phyloP scores from a whole-genome alignment of 2,113 vertebrate genomes.

The Lucifuga dentata region DNA sequence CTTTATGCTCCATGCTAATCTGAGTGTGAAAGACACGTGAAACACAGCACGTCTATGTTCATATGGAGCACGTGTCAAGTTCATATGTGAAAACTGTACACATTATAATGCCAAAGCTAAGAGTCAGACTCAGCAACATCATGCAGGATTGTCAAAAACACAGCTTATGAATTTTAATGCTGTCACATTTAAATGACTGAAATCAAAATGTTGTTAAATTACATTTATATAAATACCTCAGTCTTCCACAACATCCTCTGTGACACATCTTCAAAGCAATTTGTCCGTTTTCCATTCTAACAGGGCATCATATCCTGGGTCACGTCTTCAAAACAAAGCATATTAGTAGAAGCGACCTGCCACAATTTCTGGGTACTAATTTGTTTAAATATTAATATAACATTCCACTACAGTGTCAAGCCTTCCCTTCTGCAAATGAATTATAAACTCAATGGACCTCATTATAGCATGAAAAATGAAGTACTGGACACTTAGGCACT shows the following conservation, averaged over 20 bases:
- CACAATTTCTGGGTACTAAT: constrained; percentile 49
- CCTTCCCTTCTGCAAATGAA: constrained; percentile 57
- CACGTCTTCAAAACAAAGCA: constrained; percentile 50
- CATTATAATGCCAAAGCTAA: constrained; percentile 22
- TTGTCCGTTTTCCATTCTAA: constrained; percentile 62
- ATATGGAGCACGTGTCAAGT: constrained; percentile 9
- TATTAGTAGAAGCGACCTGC: constrained; percentile 35
- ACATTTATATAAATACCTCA: constrained; percentile 36
- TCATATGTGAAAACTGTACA: constrained; percentile 24
- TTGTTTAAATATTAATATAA: constrained; percentile 66
- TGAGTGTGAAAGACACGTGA: constrained; percentile 47
- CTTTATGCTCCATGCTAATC: constrained; percentile 49
- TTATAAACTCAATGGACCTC: constrained; percentile 63
- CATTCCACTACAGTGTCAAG: constrained; percentile 31
- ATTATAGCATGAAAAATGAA: constrained; percentile 57
- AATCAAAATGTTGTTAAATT: constrained; percentile 39
- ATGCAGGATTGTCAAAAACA: constrained; percentile 10
- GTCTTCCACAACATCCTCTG: constrained; percentile 41
- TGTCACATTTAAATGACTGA: constrained; percentile 55
- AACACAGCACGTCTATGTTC: constrained; percentile 60
- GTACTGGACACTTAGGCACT: constrained; percentile 55
- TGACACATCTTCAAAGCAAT: constrained; percentile 51
- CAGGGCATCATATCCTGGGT: constrained; percentile 52
- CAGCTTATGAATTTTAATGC: constrained; percentile 51
- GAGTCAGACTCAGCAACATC: constrained; percentile 19